Evolutionary conservation across 2,888 invertebrate genomes (phyloP).

Genomic region (Caenorhabditis panamensis): DNA sequence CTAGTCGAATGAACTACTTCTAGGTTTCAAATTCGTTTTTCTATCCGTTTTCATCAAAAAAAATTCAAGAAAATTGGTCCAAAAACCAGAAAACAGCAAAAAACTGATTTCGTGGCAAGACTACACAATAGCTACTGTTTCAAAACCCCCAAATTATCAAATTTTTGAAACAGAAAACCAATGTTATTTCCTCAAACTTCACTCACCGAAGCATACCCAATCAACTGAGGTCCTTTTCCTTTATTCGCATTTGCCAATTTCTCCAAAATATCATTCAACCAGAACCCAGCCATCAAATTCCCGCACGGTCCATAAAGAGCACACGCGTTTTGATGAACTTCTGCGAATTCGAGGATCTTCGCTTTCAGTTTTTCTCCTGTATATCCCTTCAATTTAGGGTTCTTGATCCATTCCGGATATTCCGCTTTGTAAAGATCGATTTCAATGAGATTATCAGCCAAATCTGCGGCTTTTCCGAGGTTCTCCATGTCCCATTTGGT

Average conservation of each 20-base stretch:
- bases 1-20: too few species aligned
- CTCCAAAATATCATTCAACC: slow-evolving; percentile 68
- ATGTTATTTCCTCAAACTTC: not conserved
- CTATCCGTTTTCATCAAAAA: too few species aligned
- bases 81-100: too few species aligned
- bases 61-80: too few species aligned
- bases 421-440: slow-evolving; percentile 67
- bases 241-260: slow-evolving; percentile 42
- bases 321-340: slow-evolving; percentile 72
- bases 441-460: slow-evolving; percentile 73
- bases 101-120: not conserved
- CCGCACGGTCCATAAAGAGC: slow-evolving; percentile 69
- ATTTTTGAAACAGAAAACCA: not conserved
- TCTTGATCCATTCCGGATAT: slow-evolving; percentile 69
- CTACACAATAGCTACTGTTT: too few species aligned
- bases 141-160: too few species aligned
- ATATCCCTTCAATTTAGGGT: slow-evolving; percentile 67
- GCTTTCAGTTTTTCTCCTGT: slow-evolving; percentile 40
- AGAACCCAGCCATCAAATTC: slow-evolving; percentile 73
- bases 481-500: slow-evolving; percentile 73
- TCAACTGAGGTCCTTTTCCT: slow-evolving; percentile 60
- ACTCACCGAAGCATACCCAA: slow-evolving; percentile 71
- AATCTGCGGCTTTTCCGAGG: slow-evolving; percentile 69
- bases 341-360: slow-evolving; percentile 66
- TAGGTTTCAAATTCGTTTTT: too few species aligned